Evolutionary conservation across 2,888 invertebrate species (phyloP).

Genomic region (Amblyteles armatorius): DNA sequence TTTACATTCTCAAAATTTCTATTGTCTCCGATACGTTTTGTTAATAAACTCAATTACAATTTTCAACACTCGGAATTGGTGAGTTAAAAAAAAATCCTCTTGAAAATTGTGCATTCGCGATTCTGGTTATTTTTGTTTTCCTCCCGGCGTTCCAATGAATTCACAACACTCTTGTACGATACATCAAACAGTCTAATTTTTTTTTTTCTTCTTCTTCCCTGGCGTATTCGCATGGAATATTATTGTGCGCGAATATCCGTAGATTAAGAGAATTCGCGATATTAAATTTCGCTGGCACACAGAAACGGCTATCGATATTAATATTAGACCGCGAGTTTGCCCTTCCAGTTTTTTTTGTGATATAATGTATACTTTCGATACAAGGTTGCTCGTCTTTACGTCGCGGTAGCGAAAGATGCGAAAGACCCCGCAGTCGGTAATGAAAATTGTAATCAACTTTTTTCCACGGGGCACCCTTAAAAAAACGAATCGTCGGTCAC

Average conservation of each 20-base stretch:
- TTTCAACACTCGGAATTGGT: not conserved
- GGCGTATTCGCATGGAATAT: not conserved
- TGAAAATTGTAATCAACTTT: no score
- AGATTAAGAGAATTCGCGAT: not conserved
- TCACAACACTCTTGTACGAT: slow-evolving; percentile 18
- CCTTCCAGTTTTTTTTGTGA: not conserved
- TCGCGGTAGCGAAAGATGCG: not conserved
- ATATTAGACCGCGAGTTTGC: slow-evolving; percentile 33
- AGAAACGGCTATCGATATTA: slow-evolving; percentile 17
- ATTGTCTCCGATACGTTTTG: not conserved
- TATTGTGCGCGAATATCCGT: not conserved
- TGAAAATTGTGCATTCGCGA: not conserved
- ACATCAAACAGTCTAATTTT: slow-evolving; percentile 13
- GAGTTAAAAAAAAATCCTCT: not conserved
- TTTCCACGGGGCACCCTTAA: no score
- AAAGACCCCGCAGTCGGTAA: no score
- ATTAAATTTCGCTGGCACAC: not conserved
- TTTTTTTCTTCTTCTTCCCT: not conserved
- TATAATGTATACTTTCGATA: slow-evolving; percentile 28
- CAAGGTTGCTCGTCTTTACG: not conserved
- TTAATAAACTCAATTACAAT: not conserved
- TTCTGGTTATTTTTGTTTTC: not conserved
- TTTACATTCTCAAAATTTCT: not conserved
- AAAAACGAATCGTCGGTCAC: no score
- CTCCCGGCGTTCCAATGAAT: not conserved